Base-by-base conservation (phyloP, 1,140 invertebrate genomes). In the Zaprionus ghesquierei region DNA sequence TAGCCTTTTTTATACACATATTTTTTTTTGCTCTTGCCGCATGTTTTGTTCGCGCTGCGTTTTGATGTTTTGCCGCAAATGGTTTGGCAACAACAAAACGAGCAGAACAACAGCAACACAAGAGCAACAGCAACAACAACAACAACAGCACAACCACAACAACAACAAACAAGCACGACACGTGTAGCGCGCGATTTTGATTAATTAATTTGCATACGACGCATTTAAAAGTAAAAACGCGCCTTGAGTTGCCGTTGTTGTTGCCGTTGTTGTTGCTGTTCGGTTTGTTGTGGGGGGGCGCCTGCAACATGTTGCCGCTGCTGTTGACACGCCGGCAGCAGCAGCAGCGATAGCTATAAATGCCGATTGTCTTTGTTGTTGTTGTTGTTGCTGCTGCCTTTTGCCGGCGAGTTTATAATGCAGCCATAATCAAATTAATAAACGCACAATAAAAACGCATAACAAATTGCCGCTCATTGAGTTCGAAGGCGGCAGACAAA, bases 391-490 rank as follows among this genome's bases (percentile, higher is more conserved):
- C 41, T 9, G 18, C 18, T 22, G 15, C 18, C 18, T 22, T 74
- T 77, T 74, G 49, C 71, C 29, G 79, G 44, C 62, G 38, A 60
- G 63, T 69, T 86, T 69, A 64, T 77, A 80, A 89, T 84, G 85
- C 84, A 86, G 81, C 72, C 73, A 86, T 86, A 86, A 86, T 86
- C 79, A 81, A 86, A 86, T 86, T 86, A 81, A 86, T 86, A 86
- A 81, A 79, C 78, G 84, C 75, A 89, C 85, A 89, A 89, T 89
- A 89, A 89, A 89, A 89, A 80, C 77, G 85, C 79, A 81, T 89
- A 89, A 89, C 80, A 89, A 89, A 89, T 89, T 89, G 85, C 72
- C 76, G 80, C 69, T 73, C 74, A 77, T 68, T 68, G 59, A 64
- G 76, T 68, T 53, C 64, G 46, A 55, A 63, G 41, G 54, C 60